phyloP scores from a whole-genome alignment of 2,888 invertebrate species.

The Saturnia pavonia region DNA sequence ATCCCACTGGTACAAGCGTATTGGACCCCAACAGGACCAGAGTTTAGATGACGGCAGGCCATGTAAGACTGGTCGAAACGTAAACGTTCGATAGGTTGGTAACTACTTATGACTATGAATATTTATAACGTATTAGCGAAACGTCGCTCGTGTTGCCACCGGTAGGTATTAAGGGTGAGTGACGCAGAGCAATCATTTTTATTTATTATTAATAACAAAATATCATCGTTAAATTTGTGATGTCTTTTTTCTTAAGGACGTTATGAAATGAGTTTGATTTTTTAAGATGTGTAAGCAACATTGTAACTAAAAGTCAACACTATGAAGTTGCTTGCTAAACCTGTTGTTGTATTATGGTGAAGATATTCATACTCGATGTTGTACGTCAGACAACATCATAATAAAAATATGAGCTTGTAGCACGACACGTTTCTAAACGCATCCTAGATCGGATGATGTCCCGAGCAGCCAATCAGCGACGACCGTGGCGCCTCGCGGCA shows the following conservation, averaged over 20 bases:
- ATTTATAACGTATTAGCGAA: slow-evolving; percentile 78
- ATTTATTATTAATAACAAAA: neutral
- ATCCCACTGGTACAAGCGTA: slow-evolving; percentile 23
- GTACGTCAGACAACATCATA: no score
- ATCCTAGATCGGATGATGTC: no score
- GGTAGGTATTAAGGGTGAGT: slow-evolving; percentile 56
- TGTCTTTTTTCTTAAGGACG: neutral
- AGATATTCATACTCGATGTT: no score
- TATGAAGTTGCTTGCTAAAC: no score
- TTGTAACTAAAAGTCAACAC: no score
- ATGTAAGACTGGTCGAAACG: slow-evolving; percentile 41
- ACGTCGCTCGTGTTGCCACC: slow-evolving; percentile 61
- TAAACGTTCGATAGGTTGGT: slow-evolving; percentile 72
- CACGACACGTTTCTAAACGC: no score
- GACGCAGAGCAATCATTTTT: slow-evolving; percentile 26
- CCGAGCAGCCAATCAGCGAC: no score
- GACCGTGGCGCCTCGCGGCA: no score
- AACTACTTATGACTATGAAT: slow-evolving; percentile 79
- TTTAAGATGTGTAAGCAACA: no score
- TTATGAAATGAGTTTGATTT: no score
- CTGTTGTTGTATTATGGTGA: no score
- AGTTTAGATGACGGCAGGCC: slow-evolving; percentile 37
- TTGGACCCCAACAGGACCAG: slow-evolving; percentile 25
- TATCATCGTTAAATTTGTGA: neutral
- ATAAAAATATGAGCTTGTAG: no score